Conservation (phyloP, 1,140 invertebrate species). For the Cydia strobilella region DNA sequence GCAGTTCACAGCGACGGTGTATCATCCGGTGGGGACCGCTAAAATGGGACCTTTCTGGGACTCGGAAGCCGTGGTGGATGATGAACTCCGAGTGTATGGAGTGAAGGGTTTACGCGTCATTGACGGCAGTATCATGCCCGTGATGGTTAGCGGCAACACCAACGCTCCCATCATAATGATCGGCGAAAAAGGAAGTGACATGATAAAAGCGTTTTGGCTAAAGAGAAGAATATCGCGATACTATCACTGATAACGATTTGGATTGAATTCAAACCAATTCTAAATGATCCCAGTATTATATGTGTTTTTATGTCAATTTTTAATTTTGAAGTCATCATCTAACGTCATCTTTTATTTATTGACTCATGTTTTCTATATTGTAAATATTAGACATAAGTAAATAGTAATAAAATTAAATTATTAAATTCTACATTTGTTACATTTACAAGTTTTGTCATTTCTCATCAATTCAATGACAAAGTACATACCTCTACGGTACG, state of each 20-base stretch:
- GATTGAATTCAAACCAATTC: neutral
- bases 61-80: constrained; percentile 92
- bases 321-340: neutral
- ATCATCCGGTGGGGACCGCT: constrained; percentile 94
- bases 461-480: neutral
- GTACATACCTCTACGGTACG: too few relatives aligned
- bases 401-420: neutral
- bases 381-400: constrained; percentile 3
- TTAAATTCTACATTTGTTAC: constrained; percentile 11
- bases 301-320: neutral
- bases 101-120: constrained; percentile 89
- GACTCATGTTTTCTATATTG: neutral
- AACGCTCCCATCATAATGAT: constrained; percentile 93
- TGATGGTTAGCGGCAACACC: constrained; percentile 87
- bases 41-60: constrained; percentile 96
- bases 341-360: neutral
- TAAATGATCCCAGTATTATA: constrained; percentile 13
- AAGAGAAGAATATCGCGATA: constrained; percentile 61
- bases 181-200: constrained; percentile 90
- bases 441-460: neutral
- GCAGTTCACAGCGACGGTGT: constrained; percentile 89
- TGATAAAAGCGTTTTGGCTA: constrained; percentile 91
- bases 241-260: constrained; percentile 35
- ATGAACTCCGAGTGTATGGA: constrained; percentile 89
- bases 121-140: constrained; percentile 94